Conservation (phyloP, 2,797 vertebrate genomes). For the Bradypus variegatus region DNA sequence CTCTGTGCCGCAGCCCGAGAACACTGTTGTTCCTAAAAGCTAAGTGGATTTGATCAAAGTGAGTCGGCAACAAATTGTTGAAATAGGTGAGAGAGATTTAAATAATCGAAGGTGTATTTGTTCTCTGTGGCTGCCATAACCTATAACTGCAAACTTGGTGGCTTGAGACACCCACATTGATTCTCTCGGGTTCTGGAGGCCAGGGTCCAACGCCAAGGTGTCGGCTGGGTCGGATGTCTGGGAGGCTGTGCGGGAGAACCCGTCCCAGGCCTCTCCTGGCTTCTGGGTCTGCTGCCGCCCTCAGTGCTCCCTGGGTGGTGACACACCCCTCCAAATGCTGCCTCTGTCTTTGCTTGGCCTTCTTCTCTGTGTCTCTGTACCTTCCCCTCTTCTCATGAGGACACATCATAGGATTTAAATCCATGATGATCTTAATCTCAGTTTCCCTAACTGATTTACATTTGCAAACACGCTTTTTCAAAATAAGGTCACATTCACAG, state of each 20-base stretch:
- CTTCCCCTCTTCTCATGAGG: background rate
- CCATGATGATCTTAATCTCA: background rate
- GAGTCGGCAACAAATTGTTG: background rate
- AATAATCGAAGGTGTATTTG: background rate
- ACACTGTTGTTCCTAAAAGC: background rate
- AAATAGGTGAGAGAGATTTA: background rate
- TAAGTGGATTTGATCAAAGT: background rate
- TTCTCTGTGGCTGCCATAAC: background rate
- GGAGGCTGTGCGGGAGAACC: no score
- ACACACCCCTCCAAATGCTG: background rate
- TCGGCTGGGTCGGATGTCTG: background rate
- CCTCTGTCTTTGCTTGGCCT: background rate
- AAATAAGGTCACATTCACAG: background rate
- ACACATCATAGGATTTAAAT: background rate
- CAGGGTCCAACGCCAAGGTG: background rate
- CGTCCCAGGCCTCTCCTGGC: background rate
- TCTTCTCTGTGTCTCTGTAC: background rate
- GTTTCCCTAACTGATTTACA: background rate
- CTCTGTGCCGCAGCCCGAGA: background rate
- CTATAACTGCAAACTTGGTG: background rate
- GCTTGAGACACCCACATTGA: background rate
- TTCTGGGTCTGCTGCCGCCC: no score
- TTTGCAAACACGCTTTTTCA: background rate
- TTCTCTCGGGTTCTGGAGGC: background rate
- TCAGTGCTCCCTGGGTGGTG: rapidly evolving